Conservation (phyloP, 2,113 vertebrate species). For the Siniperca knerii region DNA sequence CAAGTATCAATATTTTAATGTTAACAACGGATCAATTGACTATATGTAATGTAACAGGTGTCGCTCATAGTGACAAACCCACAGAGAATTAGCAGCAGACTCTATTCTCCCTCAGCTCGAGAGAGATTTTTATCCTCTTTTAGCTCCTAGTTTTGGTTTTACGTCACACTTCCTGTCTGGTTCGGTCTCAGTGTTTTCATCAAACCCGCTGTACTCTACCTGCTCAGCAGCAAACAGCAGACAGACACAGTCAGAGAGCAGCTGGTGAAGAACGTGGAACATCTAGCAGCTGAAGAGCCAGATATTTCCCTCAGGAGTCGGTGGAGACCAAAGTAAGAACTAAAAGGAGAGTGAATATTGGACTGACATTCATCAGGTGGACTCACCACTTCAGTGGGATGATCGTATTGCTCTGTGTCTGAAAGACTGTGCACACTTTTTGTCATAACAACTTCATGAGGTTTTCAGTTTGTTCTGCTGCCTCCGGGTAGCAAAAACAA, state of each 20-base stretch:
- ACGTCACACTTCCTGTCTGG: too few relatives aligned
- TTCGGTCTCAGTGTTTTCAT: too few relatives aligned
- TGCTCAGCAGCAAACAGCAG: too few relatives aligned
- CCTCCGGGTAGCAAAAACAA: background rate
- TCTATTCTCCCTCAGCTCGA: too few relatives aligned
- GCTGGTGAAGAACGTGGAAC: background rate
- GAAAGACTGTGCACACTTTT: background rate
- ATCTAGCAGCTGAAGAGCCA: background rate
- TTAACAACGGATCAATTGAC: background rate
- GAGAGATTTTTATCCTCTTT: too few relatives aligned
- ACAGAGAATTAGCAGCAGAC: too few relatives aligned
- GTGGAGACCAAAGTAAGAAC: background rate
- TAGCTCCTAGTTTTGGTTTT: too few relatives aligned
- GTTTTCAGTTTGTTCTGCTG: background rate
- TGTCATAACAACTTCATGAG: background rate
- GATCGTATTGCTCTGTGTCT: background rate
- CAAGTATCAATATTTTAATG: too few relatives aligned
- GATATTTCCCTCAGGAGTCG: too few relatives aligned
- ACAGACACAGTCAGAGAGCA: too few relatives aligned
- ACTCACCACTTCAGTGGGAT: background rate
- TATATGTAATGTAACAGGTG: background rate
- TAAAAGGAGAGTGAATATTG: background rate
- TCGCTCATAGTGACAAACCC: background rate
- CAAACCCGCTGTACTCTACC: too few relatives aligned
- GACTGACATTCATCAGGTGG: background rate